These are phyloP conservation scores for Mizuhopecten yessoensis DNA, from an alignment of 1,140 invertebrate genomes.

Conservation along the genomic window DNA sequence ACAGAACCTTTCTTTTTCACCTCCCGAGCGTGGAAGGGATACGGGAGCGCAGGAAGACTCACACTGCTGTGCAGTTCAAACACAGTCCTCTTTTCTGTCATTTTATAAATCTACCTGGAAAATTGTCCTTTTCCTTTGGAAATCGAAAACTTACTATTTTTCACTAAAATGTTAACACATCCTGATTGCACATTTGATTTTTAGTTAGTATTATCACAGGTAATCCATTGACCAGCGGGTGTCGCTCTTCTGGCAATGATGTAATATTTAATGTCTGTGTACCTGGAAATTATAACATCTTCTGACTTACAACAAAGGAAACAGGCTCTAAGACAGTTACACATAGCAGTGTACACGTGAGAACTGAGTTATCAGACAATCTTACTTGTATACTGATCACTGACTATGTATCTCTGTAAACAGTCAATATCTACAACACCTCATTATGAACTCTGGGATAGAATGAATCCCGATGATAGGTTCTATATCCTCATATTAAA, in stretches of 20 bases:
- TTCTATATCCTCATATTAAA: not conserved
- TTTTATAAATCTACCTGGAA: not conserved
- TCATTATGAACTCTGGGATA: not conserved
- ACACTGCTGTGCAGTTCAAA: not conserved
- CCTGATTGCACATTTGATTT: not conserved
- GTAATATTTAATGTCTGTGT: not conserved
- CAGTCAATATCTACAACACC: not conserved
- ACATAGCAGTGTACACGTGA: not conserved
- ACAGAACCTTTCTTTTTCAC: slow-evolving; percentile 25
- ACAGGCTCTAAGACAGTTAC: too few species aligned
- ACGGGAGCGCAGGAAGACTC: not conserved
- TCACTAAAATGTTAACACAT: not conserved
- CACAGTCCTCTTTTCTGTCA: not conserved
- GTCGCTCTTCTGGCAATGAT: not conserved
- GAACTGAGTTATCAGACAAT: not conserved
- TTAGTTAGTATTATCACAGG: not conserved
- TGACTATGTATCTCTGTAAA: not conserved
- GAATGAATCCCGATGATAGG: not conserved
- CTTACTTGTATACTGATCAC: not conserved
- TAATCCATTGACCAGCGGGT: not conserved
- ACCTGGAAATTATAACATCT: not conserved
- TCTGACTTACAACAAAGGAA: too few species aligned
- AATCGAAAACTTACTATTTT: too few species aligned
- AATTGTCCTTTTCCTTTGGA: not conserved
- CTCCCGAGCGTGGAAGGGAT: not conserved